Evolutionary conservation across 2,888 invertebrate genomes (phyloP).

Genomic region (Nymphalis urticae): DNA sequence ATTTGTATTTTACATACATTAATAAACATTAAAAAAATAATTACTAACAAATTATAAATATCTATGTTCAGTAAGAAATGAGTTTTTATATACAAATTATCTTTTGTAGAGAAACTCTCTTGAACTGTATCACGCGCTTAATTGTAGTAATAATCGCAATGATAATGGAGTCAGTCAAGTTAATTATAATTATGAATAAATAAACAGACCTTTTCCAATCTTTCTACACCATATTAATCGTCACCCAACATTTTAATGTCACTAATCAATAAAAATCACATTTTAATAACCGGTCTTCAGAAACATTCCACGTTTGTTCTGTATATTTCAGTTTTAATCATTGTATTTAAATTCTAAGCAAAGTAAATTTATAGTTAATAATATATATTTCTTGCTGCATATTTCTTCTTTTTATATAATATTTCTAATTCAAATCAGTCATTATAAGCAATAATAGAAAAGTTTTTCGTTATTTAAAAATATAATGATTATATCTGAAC

Average conservation of each 20-base stretch:
- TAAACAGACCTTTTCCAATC: slow-evolving; percentile 22
- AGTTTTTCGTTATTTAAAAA: too few relatives aligned
- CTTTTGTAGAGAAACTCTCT: slow-evolving; percentile 27
- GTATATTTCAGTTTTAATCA: background rate
- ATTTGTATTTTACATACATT: too few relatives aligned
- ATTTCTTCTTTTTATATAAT: too few relatives aligned
- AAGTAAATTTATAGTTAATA: too few relatives aligned
- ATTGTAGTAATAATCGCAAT: slow-evolving; percentile 25
- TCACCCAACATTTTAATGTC: slow-evolving; percentile 28
- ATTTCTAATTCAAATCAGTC: too few relatives aligned
- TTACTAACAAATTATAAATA: background rate
- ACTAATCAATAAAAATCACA: slow-evolving; percentile 16
- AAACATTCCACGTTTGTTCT: slow-evolving; percentile 2
- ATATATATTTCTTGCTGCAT: too few relatives aligned
- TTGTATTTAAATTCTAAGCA: background rate
- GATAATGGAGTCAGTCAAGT: slow-evolving; percentile 22
- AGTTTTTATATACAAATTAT: slow-evolving; percentile 12
- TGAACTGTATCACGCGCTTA: slow-evolving; percentile 27
- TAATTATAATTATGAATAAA: slow-evolving; percentile 23
- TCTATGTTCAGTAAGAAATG: background rate
- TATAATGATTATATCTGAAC: too few relatives aligned
- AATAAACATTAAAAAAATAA: background rate
- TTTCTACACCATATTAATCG: slow-evolving; percentile 25
- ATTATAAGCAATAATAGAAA: too few relatives aligned
- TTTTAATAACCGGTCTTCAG: slow-evolving; percentile 16